Percentiles rank a stretch among this genome's conserved stretches.
Evolutionary conservation across 1,140 invertebrate species (phyloP).

Genomic region (Formica selysi): DNA sequence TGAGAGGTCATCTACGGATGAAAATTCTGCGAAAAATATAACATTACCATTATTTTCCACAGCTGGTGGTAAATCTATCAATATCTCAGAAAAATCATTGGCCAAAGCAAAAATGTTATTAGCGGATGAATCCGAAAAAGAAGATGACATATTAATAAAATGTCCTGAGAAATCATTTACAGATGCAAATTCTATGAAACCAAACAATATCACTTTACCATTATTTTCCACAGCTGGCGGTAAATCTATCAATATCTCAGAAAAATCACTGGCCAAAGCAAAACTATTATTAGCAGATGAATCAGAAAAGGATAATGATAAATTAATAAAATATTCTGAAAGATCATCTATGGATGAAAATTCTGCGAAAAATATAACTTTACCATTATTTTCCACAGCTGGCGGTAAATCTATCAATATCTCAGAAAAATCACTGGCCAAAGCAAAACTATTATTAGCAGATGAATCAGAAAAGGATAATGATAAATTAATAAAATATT

Average conservation of each 20-base stretch:
- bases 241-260: constrained; percentile 57
- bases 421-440: constrained; percentile 52
- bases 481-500: not conserved
- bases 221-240: constrained; percentile 79
- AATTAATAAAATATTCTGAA: too few species aligned
- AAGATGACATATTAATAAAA: not conserved
- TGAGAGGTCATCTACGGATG: too few species aligned
- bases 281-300: constrained; percentile 48
- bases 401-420: constrained; percentile 70
- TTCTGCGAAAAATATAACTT: not conserved
- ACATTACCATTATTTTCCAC: constrained; percentile 53
- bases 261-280: constrained; percentile 65
- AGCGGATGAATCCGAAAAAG: not conserved
- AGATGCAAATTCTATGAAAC: not conserved
- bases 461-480: not conserved
- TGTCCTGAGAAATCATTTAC: too few species aligned
- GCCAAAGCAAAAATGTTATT: not conserved
- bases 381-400: constrained; percentile 68
- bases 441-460: too few species aligned
- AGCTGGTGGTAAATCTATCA: constrained; percentile 74
- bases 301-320: not conserved
- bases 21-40: not conserved
- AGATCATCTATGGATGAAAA: too few species aligned
- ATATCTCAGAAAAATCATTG: constrained; percentile 56
- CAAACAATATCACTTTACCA: not conserved